Evolutionary conservation across 2,113 vertebrate genomes (phyloP).

Genomic region (Stictonetta naevosa): DNA sequence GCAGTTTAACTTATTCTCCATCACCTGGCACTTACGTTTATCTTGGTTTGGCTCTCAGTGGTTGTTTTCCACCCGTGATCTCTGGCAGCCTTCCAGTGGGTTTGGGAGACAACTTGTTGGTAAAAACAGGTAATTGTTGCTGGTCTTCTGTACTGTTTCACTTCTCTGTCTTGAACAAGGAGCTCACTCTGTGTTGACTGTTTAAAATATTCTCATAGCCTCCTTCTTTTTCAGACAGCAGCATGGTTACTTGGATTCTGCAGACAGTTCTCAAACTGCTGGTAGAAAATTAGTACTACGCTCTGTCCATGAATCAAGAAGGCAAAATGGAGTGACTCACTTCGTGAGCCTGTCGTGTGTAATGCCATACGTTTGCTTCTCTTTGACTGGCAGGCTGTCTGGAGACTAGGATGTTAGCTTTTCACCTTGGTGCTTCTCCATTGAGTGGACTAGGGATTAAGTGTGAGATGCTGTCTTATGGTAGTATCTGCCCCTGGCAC

Average conservation of each 20-base stretch:
- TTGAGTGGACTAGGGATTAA: not conserved
- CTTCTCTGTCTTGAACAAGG: not conserved
- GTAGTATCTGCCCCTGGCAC: not conserved
- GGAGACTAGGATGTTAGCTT: not conserved
- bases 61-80: not conserved
- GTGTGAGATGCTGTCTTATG: not conserved
- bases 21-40: not conserved
- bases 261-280: not conserved
- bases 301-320: not conserved
- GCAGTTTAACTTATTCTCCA: not conserved
- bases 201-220: not conserved
- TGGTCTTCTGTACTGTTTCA: not conserved
- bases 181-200: not conserved
- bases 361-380: not conserved
- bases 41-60: not conserved
- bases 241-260: not conserved
- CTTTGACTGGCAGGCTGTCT: not conserved
- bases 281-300: not conserved
- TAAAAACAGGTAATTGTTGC: not conserved
- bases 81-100: not conserved
- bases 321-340: not conserved
- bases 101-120: not conserved
- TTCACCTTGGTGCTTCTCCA: not conserved
- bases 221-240: not conserved
- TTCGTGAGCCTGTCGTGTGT: rapidly evolving